phyloP scores from a whole-genome alignment of 2,888 invertebrate genomes.

The Luperina testacea region DNA sequence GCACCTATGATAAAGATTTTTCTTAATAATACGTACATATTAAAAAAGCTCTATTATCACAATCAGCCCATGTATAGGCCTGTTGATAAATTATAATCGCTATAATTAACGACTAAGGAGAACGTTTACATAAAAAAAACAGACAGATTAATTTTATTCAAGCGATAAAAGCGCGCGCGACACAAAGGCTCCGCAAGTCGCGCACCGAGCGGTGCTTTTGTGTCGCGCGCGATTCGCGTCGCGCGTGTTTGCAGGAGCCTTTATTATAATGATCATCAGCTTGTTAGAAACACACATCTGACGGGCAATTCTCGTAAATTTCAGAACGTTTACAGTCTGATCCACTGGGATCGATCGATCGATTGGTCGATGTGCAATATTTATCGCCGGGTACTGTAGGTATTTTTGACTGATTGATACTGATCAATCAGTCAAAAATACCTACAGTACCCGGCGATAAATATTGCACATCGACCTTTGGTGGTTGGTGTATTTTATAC shows the following conservation, averaged over 20 bases:
- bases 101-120: neutral
- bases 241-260: no score
- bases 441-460: no score
- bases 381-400: no score
- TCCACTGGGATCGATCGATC: no score
- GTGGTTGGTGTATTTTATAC: no score
- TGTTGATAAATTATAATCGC: neutral
- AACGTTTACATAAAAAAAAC: neutral
- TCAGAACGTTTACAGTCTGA: neutral
- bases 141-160: neutral
- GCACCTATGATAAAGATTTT: neutral
- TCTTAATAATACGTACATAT: neutral
- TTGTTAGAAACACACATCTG: neutral
- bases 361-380: no score
- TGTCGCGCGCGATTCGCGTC: no score
- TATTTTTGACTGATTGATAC: no score
- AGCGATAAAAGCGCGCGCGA: neutral
- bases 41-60: neutral
- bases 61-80: neutral
- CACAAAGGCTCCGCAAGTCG: no score
- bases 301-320: neutral
- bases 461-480: no score
- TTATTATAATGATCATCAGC: neutral
- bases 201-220: no score
- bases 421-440: neutral